phyloP scores from a whole-genome alignment of 2,888 invertebrate species.

The Macaria notata region DNA sequence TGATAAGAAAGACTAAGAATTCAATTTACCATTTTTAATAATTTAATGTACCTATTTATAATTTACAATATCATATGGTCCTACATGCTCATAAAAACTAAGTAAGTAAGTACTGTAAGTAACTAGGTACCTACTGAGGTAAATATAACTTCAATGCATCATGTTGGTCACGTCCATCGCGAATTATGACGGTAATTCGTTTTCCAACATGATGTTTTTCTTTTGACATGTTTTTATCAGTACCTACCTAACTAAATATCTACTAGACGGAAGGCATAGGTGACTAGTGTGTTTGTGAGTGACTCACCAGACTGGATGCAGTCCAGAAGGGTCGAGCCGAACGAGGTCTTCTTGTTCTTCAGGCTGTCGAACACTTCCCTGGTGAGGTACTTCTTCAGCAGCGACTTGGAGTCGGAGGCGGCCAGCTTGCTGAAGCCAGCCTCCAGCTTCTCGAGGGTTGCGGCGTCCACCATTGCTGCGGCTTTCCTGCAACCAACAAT shows the following conservation, averaged over 20 bases:
- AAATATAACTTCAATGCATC: too few species aligned
- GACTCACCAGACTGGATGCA: conserved; percentile 95
- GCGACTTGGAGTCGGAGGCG: conserved; percentile 95
- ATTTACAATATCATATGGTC: too few species aligned
- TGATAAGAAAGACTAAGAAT: too few species aligned
- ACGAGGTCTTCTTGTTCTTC: conserved; percentile 96
- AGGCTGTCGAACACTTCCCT: conserved; percentile 95
- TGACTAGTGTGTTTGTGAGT: conserved; percentile 1
- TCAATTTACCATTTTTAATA: too few species aligned
- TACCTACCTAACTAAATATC: conserved; percentile 1
- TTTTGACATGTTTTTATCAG: background rate
- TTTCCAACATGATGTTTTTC: background rate
- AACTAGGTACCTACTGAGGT: background rate
- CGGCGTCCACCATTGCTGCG: conserved; percentile 95
- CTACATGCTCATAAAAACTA: too few species aligned
- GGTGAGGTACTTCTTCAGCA: conserved; percentile 97
- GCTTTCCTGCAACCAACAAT: conserved; percentile 83
- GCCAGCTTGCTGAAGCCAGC: conserved; percentile 94
- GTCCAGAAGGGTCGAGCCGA: conserved; percentile 96
- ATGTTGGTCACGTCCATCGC: too few species aligned
- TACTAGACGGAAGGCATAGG: too few species aligned
- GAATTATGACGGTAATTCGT: conserved; percentile 5
- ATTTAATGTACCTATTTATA: too few species aligned
- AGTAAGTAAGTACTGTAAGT: too few species aligned
- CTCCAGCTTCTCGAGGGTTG: conserved; percentile 94